A percentile compares a stretch with the other conserved stretches of the same genome.
Conservation (phyloP, 2,888 invertebrate species). For the Argyra leucocephala region DNA sequence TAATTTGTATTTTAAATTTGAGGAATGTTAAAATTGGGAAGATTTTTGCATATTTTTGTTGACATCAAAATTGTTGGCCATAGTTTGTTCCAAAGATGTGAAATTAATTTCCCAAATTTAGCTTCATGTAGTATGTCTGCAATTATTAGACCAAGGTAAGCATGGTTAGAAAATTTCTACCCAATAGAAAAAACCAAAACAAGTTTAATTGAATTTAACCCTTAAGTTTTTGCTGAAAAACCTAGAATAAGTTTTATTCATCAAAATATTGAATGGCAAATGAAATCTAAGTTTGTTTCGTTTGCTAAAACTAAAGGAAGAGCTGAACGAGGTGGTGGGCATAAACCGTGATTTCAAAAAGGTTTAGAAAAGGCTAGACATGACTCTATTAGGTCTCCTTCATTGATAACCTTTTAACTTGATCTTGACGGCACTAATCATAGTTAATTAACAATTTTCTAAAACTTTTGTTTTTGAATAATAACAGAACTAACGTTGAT, state of each 20-base stretch:
- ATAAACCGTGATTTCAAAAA: slow-evolving; percentile 97
- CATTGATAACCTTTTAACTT: too few species aligned
- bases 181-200: slow-evolving; percentile 64
- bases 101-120: too few species aligned
- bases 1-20: too few species aligned
- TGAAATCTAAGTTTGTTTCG: slow-evolving; percentile 67
- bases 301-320: slow-evolving; percentile 69
- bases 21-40: too few species aligned
- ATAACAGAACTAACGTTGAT: too few species aligned
- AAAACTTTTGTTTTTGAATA: too few species aligned
- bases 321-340: slow-evolving; percentile 78
- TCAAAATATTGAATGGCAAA: slow-evolving; percentile 80
- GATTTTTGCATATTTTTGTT: too few species aligned
- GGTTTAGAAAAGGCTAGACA: slow-evolving; percentile 83
- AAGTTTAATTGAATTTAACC: slow-evolving; percentile 83
- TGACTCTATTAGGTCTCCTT: too few species aligned
- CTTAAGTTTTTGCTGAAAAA: slow-evolving; percentile 69
- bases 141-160: slow-evolving; percentile 47
- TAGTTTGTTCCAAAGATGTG: too few species aligned
- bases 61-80: too few species aligned
- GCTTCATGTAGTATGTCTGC: not conserved
- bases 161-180: slow-evolving; percentile 79
- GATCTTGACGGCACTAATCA: too few species aligned
- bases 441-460: too few species aligned
- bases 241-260: slow-evolving; percentile 83